Percentiles rank a stretch among this genome's conserved stretches.
Conservation (phyloP, 2,113 vertebrate species). For the Terrapene triunguis region DNA sequence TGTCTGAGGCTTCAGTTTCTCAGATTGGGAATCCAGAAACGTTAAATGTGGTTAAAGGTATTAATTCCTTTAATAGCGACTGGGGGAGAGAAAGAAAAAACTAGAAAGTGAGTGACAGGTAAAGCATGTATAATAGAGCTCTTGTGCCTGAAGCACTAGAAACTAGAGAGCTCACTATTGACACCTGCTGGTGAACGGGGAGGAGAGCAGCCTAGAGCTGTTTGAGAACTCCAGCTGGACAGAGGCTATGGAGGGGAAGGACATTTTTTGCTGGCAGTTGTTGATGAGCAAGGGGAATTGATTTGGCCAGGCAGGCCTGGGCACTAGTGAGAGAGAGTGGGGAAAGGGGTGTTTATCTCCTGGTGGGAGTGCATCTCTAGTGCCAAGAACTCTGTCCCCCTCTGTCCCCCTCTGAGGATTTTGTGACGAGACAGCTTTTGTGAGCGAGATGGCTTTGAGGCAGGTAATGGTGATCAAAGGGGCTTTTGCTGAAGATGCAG, state of each 20-base stretch:
- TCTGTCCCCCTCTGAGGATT: background rate
- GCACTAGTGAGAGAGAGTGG: background rate
- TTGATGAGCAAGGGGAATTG: background rate
- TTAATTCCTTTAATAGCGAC: conserved; percentile 47
- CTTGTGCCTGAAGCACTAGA: background rate
- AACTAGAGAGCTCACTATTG: background rate
- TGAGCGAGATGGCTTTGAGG: background rate
- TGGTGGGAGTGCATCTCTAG: background rate
- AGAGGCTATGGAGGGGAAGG: background rate
- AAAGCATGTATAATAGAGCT: background rate
- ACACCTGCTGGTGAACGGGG: background rate
- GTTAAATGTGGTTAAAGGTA: background rate
- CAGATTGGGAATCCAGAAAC: conserved; percentile 31
- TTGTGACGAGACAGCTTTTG: background rate
- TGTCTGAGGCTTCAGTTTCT: conserved; percentile 25
- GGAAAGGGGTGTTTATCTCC: background rate
- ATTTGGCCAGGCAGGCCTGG: background rate
- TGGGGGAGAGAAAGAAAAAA: conserved; percentile 22
- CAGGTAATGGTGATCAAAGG: background rate
- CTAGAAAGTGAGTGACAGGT: background rate
- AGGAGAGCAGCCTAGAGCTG: background rate
- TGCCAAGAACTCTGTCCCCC: background rate
- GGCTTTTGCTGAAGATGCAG: background rate
- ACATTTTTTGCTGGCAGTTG: background rate
- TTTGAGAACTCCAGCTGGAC: background rate